These are phyloP conservation scores for Mus spretus DNA, from an alignment of 2,797 vertebrate genomes.

Conservation along the genomic window DNA sequence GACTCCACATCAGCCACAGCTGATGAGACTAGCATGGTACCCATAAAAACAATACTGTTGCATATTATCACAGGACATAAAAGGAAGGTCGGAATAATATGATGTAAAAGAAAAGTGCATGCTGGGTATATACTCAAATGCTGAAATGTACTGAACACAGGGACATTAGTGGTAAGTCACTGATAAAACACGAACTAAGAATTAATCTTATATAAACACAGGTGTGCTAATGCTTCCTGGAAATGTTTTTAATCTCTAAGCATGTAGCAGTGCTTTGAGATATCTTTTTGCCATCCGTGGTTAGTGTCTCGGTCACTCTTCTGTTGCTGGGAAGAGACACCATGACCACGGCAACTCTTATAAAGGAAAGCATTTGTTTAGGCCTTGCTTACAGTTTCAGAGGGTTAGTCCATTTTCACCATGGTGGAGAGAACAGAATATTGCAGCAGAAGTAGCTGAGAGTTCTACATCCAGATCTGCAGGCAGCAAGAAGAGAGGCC, in stretches of 20 bases:
- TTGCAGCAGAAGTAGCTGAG: not conserved
- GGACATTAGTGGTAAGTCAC: not conserved
- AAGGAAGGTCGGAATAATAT: not conserved
- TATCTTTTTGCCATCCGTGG: not conserved
- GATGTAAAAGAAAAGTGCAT: constrained; percentile 40
- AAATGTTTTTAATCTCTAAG: constrained; percentile 9
- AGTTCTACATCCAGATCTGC: not conserved
- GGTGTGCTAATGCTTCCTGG: not conserved
- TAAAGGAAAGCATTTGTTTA: not conserved
- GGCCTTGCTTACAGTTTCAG: not conserved
- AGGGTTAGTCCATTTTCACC: not conserved
- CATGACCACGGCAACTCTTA: not conserved
- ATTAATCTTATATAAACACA: not conserved
- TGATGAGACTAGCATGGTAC: not conserved
- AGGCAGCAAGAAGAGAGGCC: not conserved
- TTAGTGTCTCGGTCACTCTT: not conserved
- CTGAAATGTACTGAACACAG: not conserved
- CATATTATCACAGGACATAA: constrained; percentile 29
- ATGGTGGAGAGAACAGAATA: too few species aligned
- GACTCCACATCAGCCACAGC: constrained; percentile 28
- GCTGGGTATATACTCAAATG: not conserved
- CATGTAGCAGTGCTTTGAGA: not conserved
- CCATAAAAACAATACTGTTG: constrained; percentile 32
- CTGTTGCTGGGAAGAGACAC: not conserved
- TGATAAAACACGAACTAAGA: not conserved